Evolutionary conservation across 2,113 vertebrate genomes (phyloP), one percentile per base, ranked within the genome.

Genomic region (Strix aluco): DNA sequence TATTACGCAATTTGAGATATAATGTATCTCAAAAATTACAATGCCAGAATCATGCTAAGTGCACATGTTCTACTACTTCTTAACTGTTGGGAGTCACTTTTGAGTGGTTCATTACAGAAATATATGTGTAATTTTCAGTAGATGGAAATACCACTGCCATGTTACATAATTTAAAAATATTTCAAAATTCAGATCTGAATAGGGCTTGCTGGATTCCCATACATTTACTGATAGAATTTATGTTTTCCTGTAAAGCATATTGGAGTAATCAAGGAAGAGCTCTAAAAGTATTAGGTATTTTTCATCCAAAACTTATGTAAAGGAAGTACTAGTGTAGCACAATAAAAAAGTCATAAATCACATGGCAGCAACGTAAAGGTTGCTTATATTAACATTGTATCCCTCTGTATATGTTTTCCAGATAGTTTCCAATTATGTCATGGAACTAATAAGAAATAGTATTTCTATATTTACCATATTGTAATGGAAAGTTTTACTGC

Each of bases 91-190:
- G 92, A 92, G 65, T 91, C 94, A 88, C 55, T 95, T 74, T 40
- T 52, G 77, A 65, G 70, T 66, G 70, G 61, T 62, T 86, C 65
- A 16, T 51, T 81, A 74, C 70, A 88, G 85, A 95, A 91, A 92
- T 90, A 54, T 27, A 85, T 42, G 26, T 77, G 81, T 34, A 84
- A 72, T 81, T 91, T 94, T 84, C 81, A 54, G 72, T 65, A 44
- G 77, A 79, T 75, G 69, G 86, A 96, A 94, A 94, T 84, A 86
- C 36, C 52, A 78, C 34, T 95, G 88, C 57, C 69, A 66, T 75
- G 61, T 74, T 95, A 91, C 52, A 84, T 78, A 92, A 95, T 86
- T 84, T 20, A 47, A 78, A 92, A 83, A n/a, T 71, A 74, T 63
- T 86, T 92, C 57, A 93, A 49, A 78, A 91, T 86, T 70, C 69